Evolutionary conservation across 2,797 vertebrate genomes (phyloP).

Genomic region (Aphelocoma californica): DNA sequence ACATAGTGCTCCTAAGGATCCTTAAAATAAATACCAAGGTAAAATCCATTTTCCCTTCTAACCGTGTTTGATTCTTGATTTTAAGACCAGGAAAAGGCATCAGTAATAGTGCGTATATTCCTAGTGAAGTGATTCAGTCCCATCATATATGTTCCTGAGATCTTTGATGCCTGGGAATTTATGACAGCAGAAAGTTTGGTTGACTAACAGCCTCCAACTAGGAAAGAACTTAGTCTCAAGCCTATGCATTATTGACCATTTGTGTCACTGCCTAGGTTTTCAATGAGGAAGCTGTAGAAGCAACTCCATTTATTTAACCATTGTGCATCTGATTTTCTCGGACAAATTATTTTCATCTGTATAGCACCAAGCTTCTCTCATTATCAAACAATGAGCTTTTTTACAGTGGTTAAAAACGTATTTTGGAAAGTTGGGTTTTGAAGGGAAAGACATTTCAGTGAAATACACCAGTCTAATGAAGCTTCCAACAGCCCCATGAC

Average conservation of each 20-base stretch:
- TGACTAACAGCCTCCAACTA: background rate
- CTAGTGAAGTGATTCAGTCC: background rate
- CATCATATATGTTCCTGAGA: background rate
- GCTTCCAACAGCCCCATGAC: background rate
- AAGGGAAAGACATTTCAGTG: background rate
- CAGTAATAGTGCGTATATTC: background rate
- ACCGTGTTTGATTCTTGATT: too few species aligned
- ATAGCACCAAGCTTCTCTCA: background rate
- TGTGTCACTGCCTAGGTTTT: background rate
- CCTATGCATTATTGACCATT: background rate
- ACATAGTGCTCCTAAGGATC: too few species aligned
- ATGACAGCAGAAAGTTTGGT: background rate
- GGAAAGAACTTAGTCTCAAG: background rate
- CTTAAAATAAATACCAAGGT: too few species aligned
- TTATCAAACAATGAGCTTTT: background rate
- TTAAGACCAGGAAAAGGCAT: too few species aligned
- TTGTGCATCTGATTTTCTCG: rapidly evolving
- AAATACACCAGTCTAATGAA: background rate
- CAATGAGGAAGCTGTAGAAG: background rate
- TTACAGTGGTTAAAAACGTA: background rate
- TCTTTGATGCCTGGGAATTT: background rate
- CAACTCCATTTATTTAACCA: background rate
- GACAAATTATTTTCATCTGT: background rate
- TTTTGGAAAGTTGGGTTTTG: background rate
- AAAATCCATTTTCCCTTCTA: too few species aligned